These are phyloP conservation scores for Phoxinus phoxinus DNA, from an alignment of 2,113 vertebrate species.

Conservation along the genomic window DNA sequence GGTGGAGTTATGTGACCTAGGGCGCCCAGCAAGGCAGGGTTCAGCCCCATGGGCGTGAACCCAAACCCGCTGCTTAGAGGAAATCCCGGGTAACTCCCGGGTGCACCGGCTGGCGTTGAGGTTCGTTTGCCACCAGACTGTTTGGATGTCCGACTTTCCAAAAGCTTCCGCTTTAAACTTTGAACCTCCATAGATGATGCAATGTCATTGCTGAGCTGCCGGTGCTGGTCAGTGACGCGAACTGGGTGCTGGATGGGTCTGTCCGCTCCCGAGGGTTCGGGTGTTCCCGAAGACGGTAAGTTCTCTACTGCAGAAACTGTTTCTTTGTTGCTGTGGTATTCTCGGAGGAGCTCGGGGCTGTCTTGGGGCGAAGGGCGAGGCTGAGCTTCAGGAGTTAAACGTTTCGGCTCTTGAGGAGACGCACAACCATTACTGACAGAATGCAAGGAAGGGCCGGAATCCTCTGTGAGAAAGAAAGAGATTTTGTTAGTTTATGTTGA, in stretches of 20 bases:
- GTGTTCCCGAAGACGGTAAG: slow-evolving; percentile 60
- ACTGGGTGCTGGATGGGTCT: slow-evolving; percentile 58
- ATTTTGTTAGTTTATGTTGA: neutral
- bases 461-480: slow-evolving; percentile 71
- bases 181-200: slow-evolving; percentile 80
- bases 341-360: slow-evolving; percentile 89
- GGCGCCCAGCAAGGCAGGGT: slow-evolving; percentile 87
- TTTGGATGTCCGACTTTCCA: slow-evolving; percentile 61
- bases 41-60: slow-evolving; percentile 88
- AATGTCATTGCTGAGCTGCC: slow-evolving; percentile 73
- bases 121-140: slow-evolving; percentile 81
- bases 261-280: slow-evolving; percentile 17
- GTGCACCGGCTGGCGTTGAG: slow-evolving; percentile 71
- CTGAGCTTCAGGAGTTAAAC: slow-evolving; percentile 78
- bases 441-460: slow-evolving; percentile 74
- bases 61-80: slow-evolving; percentile 83
- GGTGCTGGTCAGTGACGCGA: slow-evolving; percentile 62
- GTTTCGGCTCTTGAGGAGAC: slow-evolving; percentile 80
- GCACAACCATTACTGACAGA: slow-evolving; percentile 87
- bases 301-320: slow-evolving; percentile 73
- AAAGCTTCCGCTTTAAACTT: slow-evolving; percentile 54
- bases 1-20: slow-evolving; percentile 88
- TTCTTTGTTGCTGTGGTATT: slow-evolving; percentile 83
- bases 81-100: slow-evolving; percentile 78
- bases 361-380: slow-evolving; percentile 84